Conservation (phyloP, 2,797 vertebrate species). For the Gallinago nigripennis region DNA sequence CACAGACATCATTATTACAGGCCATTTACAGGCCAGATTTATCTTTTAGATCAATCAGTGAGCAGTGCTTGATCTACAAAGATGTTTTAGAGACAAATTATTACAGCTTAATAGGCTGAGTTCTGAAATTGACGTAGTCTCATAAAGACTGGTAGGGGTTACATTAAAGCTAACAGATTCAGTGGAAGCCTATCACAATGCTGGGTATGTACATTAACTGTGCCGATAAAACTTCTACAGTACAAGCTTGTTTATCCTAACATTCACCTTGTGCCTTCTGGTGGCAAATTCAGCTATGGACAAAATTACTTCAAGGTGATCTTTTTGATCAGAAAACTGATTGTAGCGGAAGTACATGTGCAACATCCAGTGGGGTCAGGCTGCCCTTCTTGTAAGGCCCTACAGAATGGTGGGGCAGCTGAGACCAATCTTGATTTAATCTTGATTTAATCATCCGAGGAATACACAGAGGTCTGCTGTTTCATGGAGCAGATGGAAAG, state of each 20-base stretch:
- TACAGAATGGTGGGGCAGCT: neutral
- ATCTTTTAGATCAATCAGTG: neutral
- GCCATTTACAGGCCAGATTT: neutral
- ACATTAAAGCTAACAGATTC: neutral
- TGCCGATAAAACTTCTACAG: neutral
- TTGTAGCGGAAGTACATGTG: neutral
- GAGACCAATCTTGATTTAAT: conserved; percentile 4
- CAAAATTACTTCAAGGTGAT: conserved; percentile 35
- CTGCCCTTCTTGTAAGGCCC: neutral
- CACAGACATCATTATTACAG: neutral
- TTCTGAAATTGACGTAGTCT: neutral
- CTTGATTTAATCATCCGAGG: neutral
- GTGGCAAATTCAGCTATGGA: conserved; percentile 7
- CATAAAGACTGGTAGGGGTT: neutral
- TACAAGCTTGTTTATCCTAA: neutral
- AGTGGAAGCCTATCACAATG: neutral
- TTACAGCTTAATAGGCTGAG: neutral
- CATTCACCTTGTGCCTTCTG: neutral
- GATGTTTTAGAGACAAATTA: neutral
- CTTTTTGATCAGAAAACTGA: neutral
- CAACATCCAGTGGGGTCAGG: neutral
- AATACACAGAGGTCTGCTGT: neutral
- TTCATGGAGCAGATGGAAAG: neutral
- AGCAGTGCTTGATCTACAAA: neutral
- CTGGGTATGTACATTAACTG: neutral